phyloP scores from a whole-genome alignment of 2,797 vertebrate species.

The Etheostoma perlongum region DNA sequence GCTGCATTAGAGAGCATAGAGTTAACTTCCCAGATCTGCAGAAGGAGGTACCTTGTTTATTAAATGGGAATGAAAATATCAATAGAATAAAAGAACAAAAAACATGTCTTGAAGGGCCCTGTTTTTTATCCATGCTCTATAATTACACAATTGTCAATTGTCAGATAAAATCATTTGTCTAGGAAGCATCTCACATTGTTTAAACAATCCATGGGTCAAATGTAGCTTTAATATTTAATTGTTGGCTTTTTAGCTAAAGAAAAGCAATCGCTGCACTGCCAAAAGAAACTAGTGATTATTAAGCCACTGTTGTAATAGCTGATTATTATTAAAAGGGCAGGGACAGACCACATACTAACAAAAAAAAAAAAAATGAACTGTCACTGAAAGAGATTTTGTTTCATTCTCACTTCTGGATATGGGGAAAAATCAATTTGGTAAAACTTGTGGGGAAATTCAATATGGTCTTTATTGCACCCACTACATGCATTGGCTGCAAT shows the following conservation, averaged over 20 bases:
- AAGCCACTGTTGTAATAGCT: conserved; percentile 12
- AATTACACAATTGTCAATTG: conserved; percentile 38
- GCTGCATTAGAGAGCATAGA: neutral
- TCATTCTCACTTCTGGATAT: conserved; percentile 36
- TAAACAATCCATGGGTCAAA: conserved; percentile 32
- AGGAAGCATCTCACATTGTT: conserved; percentile 38
- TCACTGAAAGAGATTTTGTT: conserved; percentile 32
- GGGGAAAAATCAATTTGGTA: conserved; percentile 38
- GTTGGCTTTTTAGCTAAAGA: conserved; percentile 39
- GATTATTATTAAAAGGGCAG: conserved; percentile 35
- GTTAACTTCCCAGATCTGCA: neutral
- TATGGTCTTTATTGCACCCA: conserved; percentile 51
- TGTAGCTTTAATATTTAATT: conserved; percentile 40
- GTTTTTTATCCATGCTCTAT: conserved; percentile 31
- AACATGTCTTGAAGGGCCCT: conserved; percentile 9
- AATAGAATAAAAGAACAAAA: conserved; percentile 50
- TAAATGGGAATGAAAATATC: conserved; percentile 28
- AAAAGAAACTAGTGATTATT: neutral
- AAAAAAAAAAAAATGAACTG: conserved; percentile 32
- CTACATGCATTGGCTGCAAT: conserved; percentile 37
- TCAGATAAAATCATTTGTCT: conserved; percentile 7
- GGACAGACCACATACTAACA: conserved; percentile 23
- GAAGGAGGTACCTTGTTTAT: conserved; percentile 22
- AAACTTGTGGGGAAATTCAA: conserved; percentile 48
- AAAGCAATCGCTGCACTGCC: conserved; percentile 11